Evolutionary conservation across 2,888 invertebrate species (phyloP), one percentile per base, ranked within the genome.

Genomic region (Eretmocerus hayati): DNA sequence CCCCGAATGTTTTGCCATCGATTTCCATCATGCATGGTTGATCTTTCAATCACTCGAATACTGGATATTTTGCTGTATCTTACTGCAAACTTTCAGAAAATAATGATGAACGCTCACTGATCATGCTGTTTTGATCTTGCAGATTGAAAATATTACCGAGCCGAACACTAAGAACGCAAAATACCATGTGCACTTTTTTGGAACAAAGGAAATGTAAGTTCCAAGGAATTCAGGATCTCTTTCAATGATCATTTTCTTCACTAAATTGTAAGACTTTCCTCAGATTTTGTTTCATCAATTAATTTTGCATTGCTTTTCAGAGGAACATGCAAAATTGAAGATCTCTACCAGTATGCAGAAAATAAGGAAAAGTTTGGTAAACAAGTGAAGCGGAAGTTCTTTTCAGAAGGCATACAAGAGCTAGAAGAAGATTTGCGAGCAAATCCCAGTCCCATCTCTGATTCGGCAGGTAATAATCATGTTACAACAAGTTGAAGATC

Each of bases 171-270:
- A 86, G 68, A 84, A 72, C 62, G 66, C 70, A 48, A 72, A 83
- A 64, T 90, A 87, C 67, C 84, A 81, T 72, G 91, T 95, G 40
- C 86, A 86, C 67, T 95, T 95, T 75, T 95, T 90, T 74, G 95
- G 94, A 0, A 95, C 94, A 1, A 87, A 89, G 58, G 94, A 95
- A 78, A 90, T 86, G 89, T 90, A 76, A 84, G 86, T 81, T 49
- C 16, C 33, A 9, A 11, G 26, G 26, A 26, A 9, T 26, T 26
- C 26, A 26, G 11, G 26, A 11, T 6, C 1, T 26, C 26, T 26
- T 26, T 9, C 8, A 26, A 11, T 26, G 26, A 9, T 26, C 11
- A 26, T 26, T 26, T 26, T 11, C 6, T 26, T 6, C 26, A 26
- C 11, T 26, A 26, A 9, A 11, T 26, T 26, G 26, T 26, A 26